Base-by-base conservation (phyloP, 2,888 invertebrate genomes). In the Drosophila flavopinicola region DNA sequence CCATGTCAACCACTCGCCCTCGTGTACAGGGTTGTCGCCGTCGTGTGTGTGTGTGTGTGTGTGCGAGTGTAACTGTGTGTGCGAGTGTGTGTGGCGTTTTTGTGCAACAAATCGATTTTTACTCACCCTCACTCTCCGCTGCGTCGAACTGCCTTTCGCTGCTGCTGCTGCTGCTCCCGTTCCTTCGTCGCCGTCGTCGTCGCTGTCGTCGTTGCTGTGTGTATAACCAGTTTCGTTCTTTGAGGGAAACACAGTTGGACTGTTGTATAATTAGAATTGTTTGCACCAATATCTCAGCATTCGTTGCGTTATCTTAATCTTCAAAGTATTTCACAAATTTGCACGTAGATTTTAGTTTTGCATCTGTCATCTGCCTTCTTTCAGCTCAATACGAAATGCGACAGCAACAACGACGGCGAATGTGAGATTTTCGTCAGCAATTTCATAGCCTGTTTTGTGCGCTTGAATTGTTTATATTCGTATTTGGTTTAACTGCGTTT, bases 31-130 rank as follows among this genome's bases (percentile, higher is more conserved):
- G 75, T 71, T 69, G 75, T 70, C 75, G 61, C 66, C 25, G 27
- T 61, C 60, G 60, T 59, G 29, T 37, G 15, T 59, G 29, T 44
- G 58, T 38, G 38, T 45, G 68, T 35, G 25, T 63, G 37, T 47
- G 29, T 59, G 68, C 61, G 61, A 52, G 65, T 56, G 61, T 66
- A 66, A 44, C 64, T 49, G 57, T 53, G 45, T 57, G 11, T n/a
- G 49, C 37, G 44, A 45, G 32, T 61, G 65, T 68, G 66, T 60
- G 68, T 58, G 65, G 68, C 73, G 78, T 73, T 86, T 86, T 80
- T 86, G 84, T 82, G 86, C 84, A 84, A 84, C 87, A 86, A 86
- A 84, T 84, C 84, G 84, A 84, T 83, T 85, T 71, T 85, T 79
- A 83, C 85, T 79, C 84, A 83, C 82, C 80, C 82, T 79, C 82